Base-by-base conservation (phyloP, 2,888 invertebrate genomes). In the Dasysyrphus albostriatus region DNA sequence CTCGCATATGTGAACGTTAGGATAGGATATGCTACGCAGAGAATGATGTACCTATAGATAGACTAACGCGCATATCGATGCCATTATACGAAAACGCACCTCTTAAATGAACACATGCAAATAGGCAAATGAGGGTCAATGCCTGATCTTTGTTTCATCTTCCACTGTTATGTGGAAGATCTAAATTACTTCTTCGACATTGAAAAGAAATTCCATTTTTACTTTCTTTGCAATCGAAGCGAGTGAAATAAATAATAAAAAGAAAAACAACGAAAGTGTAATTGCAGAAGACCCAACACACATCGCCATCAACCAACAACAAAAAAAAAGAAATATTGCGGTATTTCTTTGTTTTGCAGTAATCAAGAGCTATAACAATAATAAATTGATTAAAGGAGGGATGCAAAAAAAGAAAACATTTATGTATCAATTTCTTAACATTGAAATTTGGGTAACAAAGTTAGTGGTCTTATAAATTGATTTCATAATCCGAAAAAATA, bases 51-150 rank as follows among this genome's bases (percentile, higher is more conserved):
- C 24, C 19, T 37, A 12, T 9, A 39, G 14, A 39, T 39, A 59
- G 12, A 47, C 12, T 10, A 42, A 63, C 44, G 37, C 51, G n/a
- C n/a, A n/a, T n/a, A 65, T 39, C 39, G 37, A 44, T 44, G 49
- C 47, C 42, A n/a, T 14, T 61, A 24, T 24, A 16, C 32, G 19
- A 63, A 32, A 61, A 37, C 39, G 24, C 75, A 59, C 49, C 19
- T 61, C 39, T 47, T 7, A 85, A 79, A 70, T 54, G 72, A 84
- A 54, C 58, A 32, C 12, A 77, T 34, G 56, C 74, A 74, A 69
- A 80, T 77, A 78, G 42, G 56, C 74, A 74, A 63, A 80, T 83
- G 72, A 88, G 79, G 88, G 83, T 88, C 83, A 88, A 51, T 88
- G 88, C 29, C 88, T 88, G 88, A 79, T 83, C 88, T 83, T 83